Base-by-base conservation (phyloP, 2,113 vertebrate genomes). In the Apeltes quadracus region DNA sequence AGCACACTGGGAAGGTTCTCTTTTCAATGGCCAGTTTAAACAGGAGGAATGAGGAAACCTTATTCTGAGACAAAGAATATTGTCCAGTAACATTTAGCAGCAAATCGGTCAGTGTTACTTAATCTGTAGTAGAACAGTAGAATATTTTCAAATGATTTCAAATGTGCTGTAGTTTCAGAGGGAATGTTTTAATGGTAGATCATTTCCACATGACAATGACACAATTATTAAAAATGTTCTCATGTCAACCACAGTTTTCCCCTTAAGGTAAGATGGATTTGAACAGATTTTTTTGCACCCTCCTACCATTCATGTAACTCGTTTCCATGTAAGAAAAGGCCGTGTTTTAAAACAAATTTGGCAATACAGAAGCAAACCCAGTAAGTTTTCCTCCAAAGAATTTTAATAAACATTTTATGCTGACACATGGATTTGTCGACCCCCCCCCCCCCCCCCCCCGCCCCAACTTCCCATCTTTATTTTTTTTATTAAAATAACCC, bases 121-220 rank as follows among this genome's bases (percentile, higher is more conserved):
- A 13, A 6, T 13, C 15, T 22, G 44, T 15, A 54, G n/a, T n/a
- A n/a, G n/a, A n/a, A 65, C 23, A 38, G 22, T 34, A 43, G 25
- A 2, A 16, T 29, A 14, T 2, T 55, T 46, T 77, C 8, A 74
- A 84, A 86, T 29, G 41, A 87, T 0, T 48, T 68, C 36, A 82
- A 69, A 44, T 61, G 56, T 56, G 76, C 84, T 32, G 41, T 61
- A 0, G 65, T 76, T 87, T 93, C 83, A 92, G 92, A 92, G 90
- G 92, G 92, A 94, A 94, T 94, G 93, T 93, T 94, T 94, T 94
- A 94, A 94, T 94, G 94, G 84, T 92, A 88, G 89, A 90, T 90
- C 90, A 90, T 88, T 92, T 94, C 90, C 89, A 93, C 91, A 91
- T 87, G 89, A 93, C 90, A 92, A 89, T 88, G 85, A 93, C 90